phyloP scores from a whole-genome alignment of 2,113 vertebrate genomes.

The Percopsis transmontana region DNA sequence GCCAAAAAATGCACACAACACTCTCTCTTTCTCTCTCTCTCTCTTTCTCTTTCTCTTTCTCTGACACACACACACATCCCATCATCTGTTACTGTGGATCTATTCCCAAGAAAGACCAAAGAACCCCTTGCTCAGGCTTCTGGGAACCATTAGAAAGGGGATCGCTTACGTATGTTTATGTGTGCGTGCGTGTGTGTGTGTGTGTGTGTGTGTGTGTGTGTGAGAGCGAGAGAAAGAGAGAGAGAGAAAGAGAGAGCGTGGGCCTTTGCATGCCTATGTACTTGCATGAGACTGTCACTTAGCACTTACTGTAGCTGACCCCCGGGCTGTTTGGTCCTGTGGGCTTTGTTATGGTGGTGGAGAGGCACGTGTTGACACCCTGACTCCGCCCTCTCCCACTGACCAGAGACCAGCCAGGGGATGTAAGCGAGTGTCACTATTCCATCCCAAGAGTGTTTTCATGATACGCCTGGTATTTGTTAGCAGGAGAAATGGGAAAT shows the following conservation, averaged over 20 bases:
- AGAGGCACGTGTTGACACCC: slow-evolving; percentile 58
- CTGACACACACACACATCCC: slow-evolving; percentile 32
- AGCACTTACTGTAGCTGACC: slow-evolving; percentile 58
- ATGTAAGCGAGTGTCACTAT: slow-evolving; percentile 58
- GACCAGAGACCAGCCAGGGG: slow-evolving; percentile 17
- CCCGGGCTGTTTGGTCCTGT: slow-evolving; percentile 61
- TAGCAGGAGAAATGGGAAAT: slow-evolving; percentile 43
- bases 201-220: slow-evolving; percentile 16
- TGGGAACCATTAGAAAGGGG: slow-evolving; percentile 73
- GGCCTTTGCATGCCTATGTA: slow-evolving; percentile 33
- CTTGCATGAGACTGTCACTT: slow-evolving; percentile 64
- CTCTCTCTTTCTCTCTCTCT: slow-evolving; percentile 4
- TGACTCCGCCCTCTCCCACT: slow-evolving; percentile 34
- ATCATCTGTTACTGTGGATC: slow-evolving; percentile 72
- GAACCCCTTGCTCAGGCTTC: slow-evolving; percentile 65
- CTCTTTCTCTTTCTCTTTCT: background rate
- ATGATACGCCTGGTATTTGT: slow-evolving; percentile 53
- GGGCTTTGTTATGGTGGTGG: slow-evolving; percentile 67
- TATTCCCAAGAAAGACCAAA: slow-evolving; percentile 75
- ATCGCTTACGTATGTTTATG: slow-evolving; percentile 67
- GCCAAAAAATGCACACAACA: slow-evolving; percentile 49
- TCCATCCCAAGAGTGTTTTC: slow-evolving; percentile 61
- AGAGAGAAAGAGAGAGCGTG: background rate
- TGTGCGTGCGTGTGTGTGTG: slow-evolving; percentile 46
- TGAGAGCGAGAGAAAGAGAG: slow-evolving; percentile 6